Base-by-base conservation (phyloP, 1,140 invertebrate species). In the Drosophila parabipectinata region DNA sequence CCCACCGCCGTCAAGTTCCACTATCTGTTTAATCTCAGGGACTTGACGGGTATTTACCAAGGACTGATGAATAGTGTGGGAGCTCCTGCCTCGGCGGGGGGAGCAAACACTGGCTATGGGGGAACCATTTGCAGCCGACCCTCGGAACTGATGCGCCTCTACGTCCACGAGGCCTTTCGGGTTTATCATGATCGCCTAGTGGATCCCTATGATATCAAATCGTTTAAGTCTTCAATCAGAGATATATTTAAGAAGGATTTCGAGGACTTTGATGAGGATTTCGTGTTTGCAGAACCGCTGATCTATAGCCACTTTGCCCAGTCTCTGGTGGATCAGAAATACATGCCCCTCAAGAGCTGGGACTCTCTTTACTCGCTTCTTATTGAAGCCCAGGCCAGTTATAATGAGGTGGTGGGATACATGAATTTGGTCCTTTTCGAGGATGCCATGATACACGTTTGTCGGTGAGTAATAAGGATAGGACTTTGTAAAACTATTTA, bases 351-450 rank as follows among this genome's bases (percentile, higher is more conserved):
- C 8, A 93, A 91, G 58, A 94, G 94, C 54, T 98, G 96, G 95
- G 72, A 92, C 0, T 94, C 94, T 9, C 93, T 99, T 1, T 95
- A 94, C 72, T 95, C 95, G 77, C 93, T 98, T 52, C 92, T 98
- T 0, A 93, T 95, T 1, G 98, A 98, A 76, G 97, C 97, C 2
- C 92, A 99, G 30, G 93, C 94, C 2, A 95, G 94, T 64, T 99
- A 99, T 87, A 98, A 98, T 88, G 95, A 96, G 76, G 90, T 96
- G 61, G 95, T 98, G 50, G 95, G 97, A 2, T 96, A 96, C 0
- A 99, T 99, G 98, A 98, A 98, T 92, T 93, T 99, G 3, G 98
- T 99, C 9, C 93, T 99, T 3, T 99, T 99, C 91, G 97, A 98
- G 90, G 98, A 99, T 92, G 98, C 98, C 2, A 98, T 99, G 95